These are phyloP conservation scores for Ammospiza caudacuta DNA, from an alignment of 2,113 vertebrate species.

Conservation along the genomic window DNA sequence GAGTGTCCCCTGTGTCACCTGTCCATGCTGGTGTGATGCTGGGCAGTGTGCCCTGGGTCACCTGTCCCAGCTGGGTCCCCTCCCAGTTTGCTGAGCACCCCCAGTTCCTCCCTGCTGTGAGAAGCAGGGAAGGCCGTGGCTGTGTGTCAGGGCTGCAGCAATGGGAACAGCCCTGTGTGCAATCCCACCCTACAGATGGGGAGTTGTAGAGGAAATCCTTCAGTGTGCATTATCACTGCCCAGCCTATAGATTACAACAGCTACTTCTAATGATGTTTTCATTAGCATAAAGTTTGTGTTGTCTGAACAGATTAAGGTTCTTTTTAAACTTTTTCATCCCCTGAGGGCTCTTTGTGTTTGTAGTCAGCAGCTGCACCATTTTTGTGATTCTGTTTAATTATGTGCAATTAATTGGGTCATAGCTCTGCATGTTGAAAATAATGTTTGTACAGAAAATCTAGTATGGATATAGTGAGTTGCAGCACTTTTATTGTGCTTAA, in stretches of 20 bases:
- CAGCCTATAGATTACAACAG: not conserved
- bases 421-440: not conserved
- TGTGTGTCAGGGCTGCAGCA: not conserved
- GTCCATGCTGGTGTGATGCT: too few species aligned
- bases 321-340: not conserved
- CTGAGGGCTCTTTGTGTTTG: not conserved
- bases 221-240: rapidly evolving
- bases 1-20: too few species aligned
- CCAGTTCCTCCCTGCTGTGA: not conserved
- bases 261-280: not conserved
- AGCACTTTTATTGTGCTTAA: not conserved
- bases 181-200: not conserved
- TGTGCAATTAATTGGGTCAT: constrained; percentile 14
- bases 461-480: not conserved
- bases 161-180: not conserved
- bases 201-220: not conserved
- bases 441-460: not conserved
- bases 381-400: not conserved
- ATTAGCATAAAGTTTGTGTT: not conserved
- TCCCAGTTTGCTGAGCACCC: not conserved
- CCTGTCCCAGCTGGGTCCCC: not conserved
- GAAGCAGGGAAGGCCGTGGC: not conserved
- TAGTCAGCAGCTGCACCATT: not conserved
- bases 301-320: not conserved
- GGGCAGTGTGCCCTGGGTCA: too few species aligned